Conservation (phyloP, 2,888 invertebrate species). For the Dicyrtoma fusca region DNA sequence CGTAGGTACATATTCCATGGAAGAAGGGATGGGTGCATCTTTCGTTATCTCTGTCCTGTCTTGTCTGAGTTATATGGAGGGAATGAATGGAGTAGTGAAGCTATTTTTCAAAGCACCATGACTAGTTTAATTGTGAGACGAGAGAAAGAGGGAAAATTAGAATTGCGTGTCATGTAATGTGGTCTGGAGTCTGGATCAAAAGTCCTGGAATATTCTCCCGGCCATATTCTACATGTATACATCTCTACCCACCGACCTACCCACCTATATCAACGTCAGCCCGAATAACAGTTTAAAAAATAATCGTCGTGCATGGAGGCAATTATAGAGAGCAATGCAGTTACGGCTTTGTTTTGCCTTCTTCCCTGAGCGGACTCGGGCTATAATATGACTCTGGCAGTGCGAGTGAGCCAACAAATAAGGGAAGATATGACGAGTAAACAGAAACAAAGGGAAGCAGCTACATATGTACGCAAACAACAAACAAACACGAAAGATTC, state of each 20-base stretch:
- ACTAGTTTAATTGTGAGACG: constrained; percentile 20
- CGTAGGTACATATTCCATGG: background rate
- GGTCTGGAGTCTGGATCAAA: constrained; percentile 1
- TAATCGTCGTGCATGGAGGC: no score
- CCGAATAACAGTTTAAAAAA: no score
- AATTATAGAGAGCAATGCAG: no score
- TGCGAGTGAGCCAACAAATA: no score
- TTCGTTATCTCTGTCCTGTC: background rate
- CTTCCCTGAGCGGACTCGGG: no score
- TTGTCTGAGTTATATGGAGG: background rate
- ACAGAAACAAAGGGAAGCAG: no score
- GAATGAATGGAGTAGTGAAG: constrained; percentile 18
- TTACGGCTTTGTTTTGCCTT: no score
- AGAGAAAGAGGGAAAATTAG: constrained; percentile 17
- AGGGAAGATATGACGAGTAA: no score
- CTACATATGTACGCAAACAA: background rate
- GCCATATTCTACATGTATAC: no score
- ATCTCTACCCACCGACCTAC: no score
- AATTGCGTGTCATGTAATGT: constrained; percentile 12
- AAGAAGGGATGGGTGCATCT: background rate
- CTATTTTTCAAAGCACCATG: constrained; percentile 9
- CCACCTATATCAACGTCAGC: no score
- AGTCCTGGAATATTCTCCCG: background rate
- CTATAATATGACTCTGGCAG: no score
- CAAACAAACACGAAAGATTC: background rate